Percentiles rank a stretch among this genome's conserved stretches.
phyloP scores from a whole-genome alignment of 2,113 vertebrate genomes.

The Antidorcas marsupialis region DNA sequence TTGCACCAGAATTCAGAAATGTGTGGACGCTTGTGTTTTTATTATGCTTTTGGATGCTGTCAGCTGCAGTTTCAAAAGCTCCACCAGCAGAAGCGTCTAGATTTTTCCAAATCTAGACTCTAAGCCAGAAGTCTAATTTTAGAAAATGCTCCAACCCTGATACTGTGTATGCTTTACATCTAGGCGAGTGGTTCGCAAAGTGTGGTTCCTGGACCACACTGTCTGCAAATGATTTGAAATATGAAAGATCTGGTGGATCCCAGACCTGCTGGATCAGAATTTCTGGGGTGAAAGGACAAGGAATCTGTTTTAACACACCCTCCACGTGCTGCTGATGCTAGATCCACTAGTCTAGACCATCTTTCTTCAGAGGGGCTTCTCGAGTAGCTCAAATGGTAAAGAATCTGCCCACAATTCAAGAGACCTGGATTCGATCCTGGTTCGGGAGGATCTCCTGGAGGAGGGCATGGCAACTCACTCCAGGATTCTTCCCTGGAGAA shows the following conservation, averaged over 20 bases:
- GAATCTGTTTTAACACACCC: not conserved
- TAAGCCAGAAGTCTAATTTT: constrained; percentile 21
- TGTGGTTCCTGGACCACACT: not conserved
- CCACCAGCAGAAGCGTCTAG: constrained; percentile 9
- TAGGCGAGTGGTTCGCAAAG: not conserved
- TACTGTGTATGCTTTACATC: not conserved
- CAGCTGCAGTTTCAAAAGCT: constrained; percentile 56
- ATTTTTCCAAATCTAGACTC: constrained; percentile 26
- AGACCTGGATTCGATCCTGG: not conserved
- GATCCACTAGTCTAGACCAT: not conserved
- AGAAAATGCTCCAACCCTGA: constrained; percentile 62
- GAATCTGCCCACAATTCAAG: not conserved
- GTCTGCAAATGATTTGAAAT: not conserved
- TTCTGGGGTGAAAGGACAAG: not conserved
- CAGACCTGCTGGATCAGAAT: not conserved
- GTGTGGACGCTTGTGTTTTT: constrained; percentile 68
- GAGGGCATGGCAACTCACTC: not conserved
- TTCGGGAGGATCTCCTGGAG: not conserved
- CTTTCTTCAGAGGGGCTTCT: constrained; percentile 6
- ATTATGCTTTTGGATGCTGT: constrained; percentile 69
- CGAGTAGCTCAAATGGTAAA: not conserved
- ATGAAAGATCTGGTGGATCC: not conserved
- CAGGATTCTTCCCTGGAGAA: not conserved
- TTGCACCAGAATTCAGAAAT: constrained; percentile 68
- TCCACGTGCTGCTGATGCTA: not conserved